Conservation (phyloP, 2,113 vertebrate genomes). For the Daboia siamensis region DNA sequence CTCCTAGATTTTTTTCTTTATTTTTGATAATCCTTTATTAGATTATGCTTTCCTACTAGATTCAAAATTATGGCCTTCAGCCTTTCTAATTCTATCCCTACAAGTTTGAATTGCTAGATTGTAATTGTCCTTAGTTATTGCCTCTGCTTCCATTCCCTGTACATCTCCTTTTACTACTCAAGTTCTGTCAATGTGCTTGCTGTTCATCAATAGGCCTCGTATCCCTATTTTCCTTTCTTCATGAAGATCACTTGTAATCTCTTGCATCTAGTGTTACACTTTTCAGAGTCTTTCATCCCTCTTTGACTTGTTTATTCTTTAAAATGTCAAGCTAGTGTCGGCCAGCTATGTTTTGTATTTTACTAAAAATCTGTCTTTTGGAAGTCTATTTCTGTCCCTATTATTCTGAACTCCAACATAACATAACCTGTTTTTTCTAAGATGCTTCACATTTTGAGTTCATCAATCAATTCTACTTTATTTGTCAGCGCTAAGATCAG, state of each 20-base stretch:
- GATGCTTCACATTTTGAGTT: not conserved
- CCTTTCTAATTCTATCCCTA: not conserved
- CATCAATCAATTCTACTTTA: not conserved
- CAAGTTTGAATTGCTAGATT: not conserved
- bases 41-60: not conserved
- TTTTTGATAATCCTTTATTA: not conserved
- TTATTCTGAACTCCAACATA: not conserved
- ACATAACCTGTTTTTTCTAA: not conserved
- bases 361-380: not conserved
- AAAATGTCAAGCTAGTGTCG: not conserved
- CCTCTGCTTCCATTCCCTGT: not conserved
- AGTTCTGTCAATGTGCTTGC: not conserved
- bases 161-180: not conserved
- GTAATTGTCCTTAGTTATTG: not conserved
- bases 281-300: not conserved
- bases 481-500: not conserved
- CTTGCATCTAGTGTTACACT: not conserved
- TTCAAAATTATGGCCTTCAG: not conserved
- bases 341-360: not conserved
- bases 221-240: not conserved
- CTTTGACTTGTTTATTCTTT: not conserved
- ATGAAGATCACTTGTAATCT: not conserved
- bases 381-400: not conserved
- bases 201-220: not conserved
- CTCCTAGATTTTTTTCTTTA: not conserved